phyloP scores from a whole-genome alignment of 2,888 invertebrate species.

The Chaetoderma sp. region DNA sequence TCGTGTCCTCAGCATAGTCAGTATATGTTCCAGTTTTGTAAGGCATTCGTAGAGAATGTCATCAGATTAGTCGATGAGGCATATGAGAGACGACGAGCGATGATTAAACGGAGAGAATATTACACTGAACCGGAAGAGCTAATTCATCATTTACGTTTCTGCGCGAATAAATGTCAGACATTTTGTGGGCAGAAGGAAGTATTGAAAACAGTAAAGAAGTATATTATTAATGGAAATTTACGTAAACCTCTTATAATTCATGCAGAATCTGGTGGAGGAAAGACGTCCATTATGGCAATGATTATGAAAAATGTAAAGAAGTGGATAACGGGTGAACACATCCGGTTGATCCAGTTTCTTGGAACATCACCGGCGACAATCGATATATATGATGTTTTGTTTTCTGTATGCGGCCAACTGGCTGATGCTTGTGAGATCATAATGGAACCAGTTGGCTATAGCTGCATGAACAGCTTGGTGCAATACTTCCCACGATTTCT shows the following conservation, averaged over 20 bases:
- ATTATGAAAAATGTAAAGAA: conserved; percentile 47
- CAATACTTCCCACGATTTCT: conserved; percentile 54
- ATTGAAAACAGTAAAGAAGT: conserved; percentile 34
- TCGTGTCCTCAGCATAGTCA: conserved; percentile 39
- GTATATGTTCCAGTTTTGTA: conserved; percentile 52
- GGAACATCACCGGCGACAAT: conserved; percentile 51
- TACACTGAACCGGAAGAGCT: conserved; percentile 54
- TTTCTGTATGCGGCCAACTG: conserved; percentile 51
- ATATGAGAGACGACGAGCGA: conserved; percentile 26
- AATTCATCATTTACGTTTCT: conserved; percentile 61
- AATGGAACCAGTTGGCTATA: conserved; percentile 55
- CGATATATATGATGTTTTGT: conserved; percentile 49
- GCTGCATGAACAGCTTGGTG: conserved; percentile 42
- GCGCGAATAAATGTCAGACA: conserved; percentile 50
- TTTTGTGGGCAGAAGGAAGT: conserved; percentile 61
- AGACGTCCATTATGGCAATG: conserved; percentile 61
- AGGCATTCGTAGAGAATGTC: conserved; percentile 44
- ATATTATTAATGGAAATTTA: conserved; percentile 36
- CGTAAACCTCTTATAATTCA: conserved; percentile 51
- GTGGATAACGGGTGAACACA: conserved; percentile 44
- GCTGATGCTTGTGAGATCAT: conserved; percentile 47
- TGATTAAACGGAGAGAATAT: conserved; percentile 47
- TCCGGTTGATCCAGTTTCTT: conserved; percentile 48
- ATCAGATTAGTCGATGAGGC: conserved; percentile 43
- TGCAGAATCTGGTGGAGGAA: conserved; percentile 58